Evolutionary conservation across 1,140 invertebrate genomes (phyloP), one percentile per base, ranked within the genome.

Genomic region (Bilobella aurantiaca): DNA sequence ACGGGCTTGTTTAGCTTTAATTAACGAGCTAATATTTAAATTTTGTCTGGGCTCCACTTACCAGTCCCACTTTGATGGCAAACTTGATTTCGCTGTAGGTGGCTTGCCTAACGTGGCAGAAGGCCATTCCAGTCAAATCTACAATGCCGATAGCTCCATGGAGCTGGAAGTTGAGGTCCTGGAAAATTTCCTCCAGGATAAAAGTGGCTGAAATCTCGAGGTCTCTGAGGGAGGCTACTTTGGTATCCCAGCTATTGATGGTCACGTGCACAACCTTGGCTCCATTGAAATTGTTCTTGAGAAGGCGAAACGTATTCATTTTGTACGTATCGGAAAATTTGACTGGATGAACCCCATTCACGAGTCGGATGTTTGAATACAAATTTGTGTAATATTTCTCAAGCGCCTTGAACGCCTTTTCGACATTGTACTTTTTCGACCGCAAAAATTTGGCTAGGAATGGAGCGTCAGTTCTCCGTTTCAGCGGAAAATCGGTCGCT

Each of bases 341-440:
- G 8, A 8, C 8, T 5, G 28, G 14, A 3, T 34, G 8, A 5
- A 59, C 23, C 5, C 32, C 32, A n/a, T 31, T 23, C 12, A 59
- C 23, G 8, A 59, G 28, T 29, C 32, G 3, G 3, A 31, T 21
- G 25, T 59, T 59, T 29, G 3, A 5, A 18, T 59, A 18, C 23
- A 59, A 30, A 3, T 29, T 18, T 8, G 12, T 23, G 28, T 59
- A 59, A 25, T 59, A 59, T 16, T 34, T 59, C 5, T 25, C 23
- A 23, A 59, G 25, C 18, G 8, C 8, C 3, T 3, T 5, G 28
- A 14, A 12, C 5, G 58, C 58, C 25, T 5, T 18, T 8, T 59
- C 58, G 8, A 23, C 8, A 5, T 59, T 59, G 58, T 59, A 59
- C 58, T 59, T 59, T 23, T 59, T 59, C 12, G 8, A 25, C 3